Evolutionary conservation across 2,888 invertebrate genomes (phyloP).

Genomic region (Caenorhabditis sp.): DNA sequence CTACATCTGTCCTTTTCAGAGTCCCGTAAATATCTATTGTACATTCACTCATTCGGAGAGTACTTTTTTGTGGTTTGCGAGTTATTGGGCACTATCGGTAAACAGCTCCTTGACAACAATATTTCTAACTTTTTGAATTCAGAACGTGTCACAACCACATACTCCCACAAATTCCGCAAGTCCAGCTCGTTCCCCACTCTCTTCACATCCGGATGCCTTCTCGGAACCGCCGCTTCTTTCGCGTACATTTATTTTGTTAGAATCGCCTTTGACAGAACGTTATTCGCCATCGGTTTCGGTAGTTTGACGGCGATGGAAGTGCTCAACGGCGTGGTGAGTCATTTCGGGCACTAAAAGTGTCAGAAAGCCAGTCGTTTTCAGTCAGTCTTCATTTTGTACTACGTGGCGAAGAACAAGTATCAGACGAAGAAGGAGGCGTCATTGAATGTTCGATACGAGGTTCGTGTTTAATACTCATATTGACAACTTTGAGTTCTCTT

Average conservation of each 20-base stretch:
- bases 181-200: not conserved
- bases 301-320: constrained; percentile 34
- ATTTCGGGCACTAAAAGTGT: too few species aligned
- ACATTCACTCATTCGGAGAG: constrained; percentile 35
- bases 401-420: constrained; percentile 18
- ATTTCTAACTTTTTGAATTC: not conserved
- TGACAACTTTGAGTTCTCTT: not conserved
- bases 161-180: not conserved
- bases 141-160: constrained; percentile 18
- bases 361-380: too few species aligned
- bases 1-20: not conserved
- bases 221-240: not conserved
- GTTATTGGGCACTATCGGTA: constrained; percentile 21
- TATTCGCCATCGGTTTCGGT: constrained; percentile 34
- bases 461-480: not conserved
- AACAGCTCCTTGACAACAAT: not conserved
- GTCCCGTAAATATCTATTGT: constrained; percentile 14
- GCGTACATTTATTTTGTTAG: constrained; percentile 23
- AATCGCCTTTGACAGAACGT: constrained; percentile 5
- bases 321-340: constrained; percentile 6
- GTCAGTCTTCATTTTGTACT: not conserved
- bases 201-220: not conserved
- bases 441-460: constrained; percentile 15
- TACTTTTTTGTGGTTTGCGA: constrained; percentile 42
- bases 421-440: not conserved